Percentiles rank a stretch among this genome's conserved stretches.
Conservation (phyloP, 2,113 vertebrate species). For the Ardeotis arabs region DNA sequence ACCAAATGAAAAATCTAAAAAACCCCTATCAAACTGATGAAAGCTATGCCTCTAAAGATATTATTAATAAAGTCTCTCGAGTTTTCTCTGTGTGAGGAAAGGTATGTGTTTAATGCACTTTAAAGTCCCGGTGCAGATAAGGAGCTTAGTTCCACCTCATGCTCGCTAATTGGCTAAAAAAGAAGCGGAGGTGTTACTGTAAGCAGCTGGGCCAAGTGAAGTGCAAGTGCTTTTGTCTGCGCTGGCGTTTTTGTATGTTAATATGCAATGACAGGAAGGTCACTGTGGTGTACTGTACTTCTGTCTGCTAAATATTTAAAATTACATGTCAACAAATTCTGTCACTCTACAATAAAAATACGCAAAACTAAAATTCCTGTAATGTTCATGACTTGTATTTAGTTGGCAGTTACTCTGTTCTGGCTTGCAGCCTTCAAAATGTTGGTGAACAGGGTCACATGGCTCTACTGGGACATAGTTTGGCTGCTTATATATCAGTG, state of each 20-base stretch:
- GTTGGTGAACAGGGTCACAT: slow-evolving; percentile 94
- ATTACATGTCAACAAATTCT: background rate
- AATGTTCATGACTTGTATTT: background rate
- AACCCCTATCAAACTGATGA: background rate
- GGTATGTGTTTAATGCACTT: background rate
- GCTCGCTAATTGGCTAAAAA: background rate
- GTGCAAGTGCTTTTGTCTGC: background rate
- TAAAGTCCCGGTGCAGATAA: background rate
- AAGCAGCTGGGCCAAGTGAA: background rate
- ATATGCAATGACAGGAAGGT: background rate
- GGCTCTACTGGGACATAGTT: slow-evolving; percentile 92
- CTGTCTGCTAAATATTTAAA: background rate
- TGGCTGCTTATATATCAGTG: slow-evolving; percentile 95
- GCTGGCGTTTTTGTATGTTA: background rate
- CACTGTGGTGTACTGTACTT: background rate
- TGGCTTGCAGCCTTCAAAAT: slow-evolving; percentile 83
- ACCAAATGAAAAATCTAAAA: background rate
- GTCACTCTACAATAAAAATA: background rate
- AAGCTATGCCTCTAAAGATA: background rate
- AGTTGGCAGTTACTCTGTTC: background rate
- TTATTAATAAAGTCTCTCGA: background rate
- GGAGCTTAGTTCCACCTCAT: background rate
- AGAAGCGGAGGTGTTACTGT: background rate
- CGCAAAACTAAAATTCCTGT: background rate
- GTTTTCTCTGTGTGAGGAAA: background rate